Percentiles rank a stretch among this genome's conserved stretches.
Conservation (phyloP, 2,888 invertebrate genomes). For the Osmoderma eremita region DNA sequence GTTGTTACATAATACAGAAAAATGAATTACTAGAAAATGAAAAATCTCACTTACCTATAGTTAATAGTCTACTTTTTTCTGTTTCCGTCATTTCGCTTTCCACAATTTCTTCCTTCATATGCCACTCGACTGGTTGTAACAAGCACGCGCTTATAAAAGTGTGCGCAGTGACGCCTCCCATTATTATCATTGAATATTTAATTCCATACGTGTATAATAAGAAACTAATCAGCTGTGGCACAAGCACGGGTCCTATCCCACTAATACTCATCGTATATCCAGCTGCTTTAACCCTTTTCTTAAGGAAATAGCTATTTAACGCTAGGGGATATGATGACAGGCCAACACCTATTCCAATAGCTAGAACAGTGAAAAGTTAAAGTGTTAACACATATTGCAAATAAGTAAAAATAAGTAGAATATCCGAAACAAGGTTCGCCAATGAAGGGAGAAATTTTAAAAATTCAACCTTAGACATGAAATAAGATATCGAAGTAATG, state of each 20-base stretch:
- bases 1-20: too few relatives aligned
- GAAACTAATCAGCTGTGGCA: conserved; percentile 71
- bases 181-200: conserved; percentile 71
- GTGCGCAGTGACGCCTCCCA: conserved; percentile 72
- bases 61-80: conserved; percentile 25
- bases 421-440: too few relatives aligned
- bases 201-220: conserved; percentile 69
- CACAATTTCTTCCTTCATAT: conserved; percentile 59
- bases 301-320: conserved; percentile 73
- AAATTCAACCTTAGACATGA: too few relatives aligned
- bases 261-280: conserved; percentile 73
- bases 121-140: conserved; percentile 76
- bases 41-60: conserved; percentile 15
- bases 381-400: neutral
- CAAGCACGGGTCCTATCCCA: conserved; percentile 72
- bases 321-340: conserved; percentile 73
- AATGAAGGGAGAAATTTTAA: too few relatives aligned
- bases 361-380: conserved; percentile 62
- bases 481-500: too few relatives aligned
- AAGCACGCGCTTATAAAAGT: conserved; percentile 69
- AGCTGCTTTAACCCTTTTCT: conserved; percentile 71
- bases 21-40: too few relatives aligned
- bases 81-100: conserved; percentile 37
- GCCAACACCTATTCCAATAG: conserved; percentile 70
- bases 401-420: neutral